Base-by-base conservation (phyloP, 1,140 invertebrate species). In the Muscidifurax raptorellus region DNA sequence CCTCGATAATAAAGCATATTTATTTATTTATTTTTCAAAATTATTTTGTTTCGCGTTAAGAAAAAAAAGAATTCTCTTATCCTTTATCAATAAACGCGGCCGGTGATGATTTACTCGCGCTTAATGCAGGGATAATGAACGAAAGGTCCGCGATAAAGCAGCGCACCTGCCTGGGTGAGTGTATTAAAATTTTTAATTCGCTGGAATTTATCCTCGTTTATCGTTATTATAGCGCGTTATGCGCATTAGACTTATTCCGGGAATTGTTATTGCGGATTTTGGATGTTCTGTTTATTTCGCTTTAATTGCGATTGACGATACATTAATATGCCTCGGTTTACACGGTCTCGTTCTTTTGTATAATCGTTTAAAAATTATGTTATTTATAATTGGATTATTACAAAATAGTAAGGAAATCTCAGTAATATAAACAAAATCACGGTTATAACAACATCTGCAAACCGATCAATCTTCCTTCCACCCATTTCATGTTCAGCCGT, bases 71-170 rank as follows among this genome's bases (percentile, higher is more conserved):
- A 66, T 40, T 66, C 74, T 67, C 64, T 3, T n/a, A n/a, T 9
- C 3, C 36, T 36, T 82, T 76, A 82, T 82, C 59, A 27, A 76
- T 82, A 44, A 82, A 76, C n/a, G 32, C n/a, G n/a, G n/a, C 25
- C 59, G 69, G 40, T 9, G 27, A 44, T 78, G 72, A 78, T 77
- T 83, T 69, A 82, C 47, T 32, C 18, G 10, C 47, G 64, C n/a
- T 75, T 76, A 82, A 75, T 82, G 69, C 27, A 40, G 9, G 4
- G 71, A 74, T 76, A 28, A 66, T 47, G 71, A 66, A 81, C 2
- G 59, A 69, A 80, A 22, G 18, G 22, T 27, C 1, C n/a, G 30
- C 44, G 77, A 66, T 66, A 78, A 69, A 80, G 32, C 30, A 52
- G 22, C 25, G 30, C 30, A 40, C 36, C 36, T 40, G 36, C 10